phyloP scores from a whole-genome alignment of 2,888 invertebrate species.

The Xestia c-nigrum region DNA sequence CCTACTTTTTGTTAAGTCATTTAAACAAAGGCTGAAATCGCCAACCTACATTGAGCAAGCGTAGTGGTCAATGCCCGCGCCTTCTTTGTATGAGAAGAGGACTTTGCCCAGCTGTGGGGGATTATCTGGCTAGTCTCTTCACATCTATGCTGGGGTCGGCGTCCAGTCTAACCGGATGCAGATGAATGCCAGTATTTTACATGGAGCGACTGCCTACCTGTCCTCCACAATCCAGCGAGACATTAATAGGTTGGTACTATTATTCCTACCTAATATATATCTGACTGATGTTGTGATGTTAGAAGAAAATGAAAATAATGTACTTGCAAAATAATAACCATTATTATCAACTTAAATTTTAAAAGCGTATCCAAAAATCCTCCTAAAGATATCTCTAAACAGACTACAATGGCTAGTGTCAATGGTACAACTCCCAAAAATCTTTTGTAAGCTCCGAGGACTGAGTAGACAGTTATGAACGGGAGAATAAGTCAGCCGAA shows the following conservation, averaged over 20 bases:
- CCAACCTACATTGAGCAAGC: not conserved
- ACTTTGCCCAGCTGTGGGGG: not conserved
- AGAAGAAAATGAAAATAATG: not conserved
- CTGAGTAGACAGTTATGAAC: slow-evolving; percentile 33
- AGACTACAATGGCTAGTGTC: not conserved
- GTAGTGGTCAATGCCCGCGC: not conserved
- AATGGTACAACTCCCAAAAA: slow-evolving; percentile 15
- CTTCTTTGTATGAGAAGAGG: not conserved
- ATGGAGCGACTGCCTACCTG: no score
- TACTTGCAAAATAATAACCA: not conserved
- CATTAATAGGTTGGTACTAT: not conserved
- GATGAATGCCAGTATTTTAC: no score
- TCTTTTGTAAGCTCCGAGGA: slow-evolving; percentile 14
- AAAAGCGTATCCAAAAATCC: not conserved
- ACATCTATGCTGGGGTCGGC: no score
- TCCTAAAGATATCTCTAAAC: not conserved
- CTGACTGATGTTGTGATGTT: not conserved
- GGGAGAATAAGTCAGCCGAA: slow-evolving; percentile 30
- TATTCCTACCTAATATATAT: not conserved
- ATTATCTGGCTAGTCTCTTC: no score
- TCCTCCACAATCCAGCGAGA: not conserved
- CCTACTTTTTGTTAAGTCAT: no score
- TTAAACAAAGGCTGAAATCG: not conserved
- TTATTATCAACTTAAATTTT: not conserved
- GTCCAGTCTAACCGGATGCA: no score